These are phyloP conservation scores for Progne subis DNA, from an alignment of 2,113 vertebrate species.

Conservation along the genomic window DNA sequence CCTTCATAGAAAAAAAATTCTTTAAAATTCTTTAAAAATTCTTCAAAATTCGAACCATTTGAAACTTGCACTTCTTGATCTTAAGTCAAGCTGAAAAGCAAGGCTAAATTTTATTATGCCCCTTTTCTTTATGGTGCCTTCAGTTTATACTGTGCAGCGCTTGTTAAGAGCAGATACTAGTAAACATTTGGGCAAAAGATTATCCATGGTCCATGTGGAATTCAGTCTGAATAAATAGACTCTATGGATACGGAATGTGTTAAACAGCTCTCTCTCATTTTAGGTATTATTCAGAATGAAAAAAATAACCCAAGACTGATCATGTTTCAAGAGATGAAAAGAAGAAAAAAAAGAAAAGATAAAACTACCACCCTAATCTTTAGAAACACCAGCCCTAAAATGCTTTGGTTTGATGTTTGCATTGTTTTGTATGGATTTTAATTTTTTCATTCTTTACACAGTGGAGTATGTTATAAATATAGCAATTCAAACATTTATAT, in stretches of 20 bases:
- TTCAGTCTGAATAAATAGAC: slow-evolving; percentile 42
- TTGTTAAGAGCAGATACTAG: slow-evolving; percentile 23
- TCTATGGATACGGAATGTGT: not conserved
- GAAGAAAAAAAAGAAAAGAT: not conserved
- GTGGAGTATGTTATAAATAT: not conserved
- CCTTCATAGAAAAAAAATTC: not conserved
- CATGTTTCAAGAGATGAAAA: not conserved
- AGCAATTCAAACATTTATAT: not conserved
- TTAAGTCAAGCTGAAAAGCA: not conserved
- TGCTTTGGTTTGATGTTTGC: not conserved
- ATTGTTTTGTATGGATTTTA: not conserved
- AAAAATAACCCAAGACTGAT: not conserved
- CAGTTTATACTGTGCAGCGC: slow-evolving; percentile 5
- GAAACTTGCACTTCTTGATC: not conserved
- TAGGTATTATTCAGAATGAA: not conserved
- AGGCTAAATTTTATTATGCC: not conserved
- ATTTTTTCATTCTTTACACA: not conserved
- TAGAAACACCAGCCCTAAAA: not conserved
- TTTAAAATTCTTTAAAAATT: not conserved
- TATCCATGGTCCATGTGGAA: slow-evolving; percentile 8
- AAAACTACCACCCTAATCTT: not conserved
- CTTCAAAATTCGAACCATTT: not conserved
- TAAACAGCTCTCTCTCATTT: not conserved
- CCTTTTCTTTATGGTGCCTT: not conserved
- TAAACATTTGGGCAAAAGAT: slow-evolving; percentile 26